These are phyloP conservation scores for Zaprionus vittiger DNA, from an alignment of 1,140 invertebrate species.

Conservation along the genomic window DNA sequence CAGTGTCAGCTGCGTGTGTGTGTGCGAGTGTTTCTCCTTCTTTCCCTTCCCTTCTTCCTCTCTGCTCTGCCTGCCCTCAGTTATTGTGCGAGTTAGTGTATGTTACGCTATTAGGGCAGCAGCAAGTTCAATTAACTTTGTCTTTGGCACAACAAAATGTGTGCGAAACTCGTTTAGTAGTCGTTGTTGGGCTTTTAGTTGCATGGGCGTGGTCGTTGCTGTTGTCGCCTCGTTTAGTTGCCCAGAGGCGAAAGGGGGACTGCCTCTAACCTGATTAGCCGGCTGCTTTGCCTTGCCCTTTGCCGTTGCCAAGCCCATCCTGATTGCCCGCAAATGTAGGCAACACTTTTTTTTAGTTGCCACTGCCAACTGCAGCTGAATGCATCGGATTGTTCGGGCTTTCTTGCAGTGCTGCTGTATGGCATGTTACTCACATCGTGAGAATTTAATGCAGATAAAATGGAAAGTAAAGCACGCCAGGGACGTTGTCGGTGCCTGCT, in stretches of 20 bases:
- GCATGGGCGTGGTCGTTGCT: neutral
- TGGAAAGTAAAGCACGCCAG: conserved; percentile 26
- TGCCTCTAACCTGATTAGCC: conserved; percentile 16
- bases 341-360: conserved; percentile 13
- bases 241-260: neutral
- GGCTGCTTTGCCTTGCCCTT: too few species aligned
- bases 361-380: conserved; percentile 2
- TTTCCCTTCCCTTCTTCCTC: neutral
- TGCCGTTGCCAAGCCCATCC: neutral
- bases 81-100: conserved; percentile 21
- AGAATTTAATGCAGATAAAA: conserved; percentile 41
- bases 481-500: neutral
- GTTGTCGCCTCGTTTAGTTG: neutral
- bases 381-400: neutral
- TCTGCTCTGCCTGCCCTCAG: neutral
- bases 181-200: conserved; percentile 48
- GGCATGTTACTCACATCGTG: conserved; percentile 3
- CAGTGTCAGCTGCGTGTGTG: conserved; percentile 37
- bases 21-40: conserved; percentile 8
- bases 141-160: conserved; percentile 75
- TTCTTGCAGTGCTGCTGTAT: neutral
- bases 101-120: conserved; percentile 49
- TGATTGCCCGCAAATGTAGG: conserved; percentile 26
- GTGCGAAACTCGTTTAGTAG: conserved; percentile 76
- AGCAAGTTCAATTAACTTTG: conserved; percentile 79